A percentile compares a stretch with the other conserved stretches of the same genome.
Conservation (phyloP, 2,113 vertebrate species). For the Onychorhynchus coronatus region DNA sequence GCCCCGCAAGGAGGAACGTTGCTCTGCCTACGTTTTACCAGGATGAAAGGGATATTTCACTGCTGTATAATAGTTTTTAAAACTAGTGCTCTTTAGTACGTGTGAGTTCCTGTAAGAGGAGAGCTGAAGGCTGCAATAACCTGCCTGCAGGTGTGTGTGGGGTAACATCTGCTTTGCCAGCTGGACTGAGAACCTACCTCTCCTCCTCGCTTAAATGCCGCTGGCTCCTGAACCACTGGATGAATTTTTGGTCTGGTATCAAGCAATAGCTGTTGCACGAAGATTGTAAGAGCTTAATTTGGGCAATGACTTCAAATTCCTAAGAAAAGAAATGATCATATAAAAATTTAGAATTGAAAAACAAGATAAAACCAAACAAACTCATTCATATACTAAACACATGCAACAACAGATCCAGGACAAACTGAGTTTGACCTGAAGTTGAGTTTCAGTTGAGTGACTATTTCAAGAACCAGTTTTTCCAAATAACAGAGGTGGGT, state of each 20-base stretch:
- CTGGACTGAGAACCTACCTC: slow-evolving; percentile 74
- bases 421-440: not conserved
- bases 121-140: not conserved
- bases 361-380: not conserved
- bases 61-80: not conserved
- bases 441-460: not conserved
- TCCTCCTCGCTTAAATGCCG: slow-evolving; percentile 85
- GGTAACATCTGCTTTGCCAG: not conserved
- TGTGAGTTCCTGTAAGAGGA: not conserved
- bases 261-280: slow-evolving; percentile 94
- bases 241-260: slow-evolving; percentile 80
- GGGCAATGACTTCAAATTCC: slow-evolving; percentile 96
- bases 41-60: not conserved
- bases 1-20: not conserved
- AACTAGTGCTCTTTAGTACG: not conserved
- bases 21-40: not conserved
- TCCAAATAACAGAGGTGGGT: not conserved
- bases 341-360: not conserved
- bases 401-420: not conserved
- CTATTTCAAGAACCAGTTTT: not conserved
- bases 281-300: slow-evolving; percentile 93
- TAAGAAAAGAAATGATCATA: slow-evolving; percentile 47
- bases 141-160: not conserved
- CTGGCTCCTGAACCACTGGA: slow-evolving; percentile 88
- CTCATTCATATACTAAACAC: not conserved